Evolutionary conservation across 35 echinoderm and acorn worm species (phyloP).

Genomic region (Heliocidaris erythrogramma): DNA sequence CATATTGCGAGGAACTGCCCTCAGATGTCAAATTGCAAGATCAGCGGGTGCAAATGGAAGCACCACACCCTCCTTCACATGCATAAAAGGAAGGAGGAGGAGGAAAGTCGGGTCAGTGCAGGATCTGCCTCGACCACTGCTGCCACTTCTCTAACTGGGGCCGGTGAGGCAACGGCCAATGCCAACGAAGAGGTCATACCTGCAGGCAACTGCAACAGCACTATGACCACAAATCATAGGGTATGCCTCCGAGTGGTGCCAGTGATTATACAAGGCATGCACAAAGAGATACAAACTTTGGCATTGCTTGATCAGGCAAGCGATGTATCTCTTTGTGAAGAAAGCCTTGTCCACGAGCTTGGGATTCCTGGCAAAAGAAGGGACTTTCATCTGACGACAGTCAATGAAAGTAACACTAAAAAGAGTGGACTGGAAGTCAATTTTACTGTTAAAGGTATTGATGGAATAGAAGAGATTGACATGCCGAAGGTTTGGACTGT

Average conservation of each 20-base stretch:
- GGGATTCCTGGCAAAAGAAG: slow-evolving; percentile 34
- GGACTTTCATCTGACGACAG: slow-evolving; percentile 51
- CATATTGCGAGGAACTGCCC: slow-evolving; percentile 58
- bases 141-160: neutral
- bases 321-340: slow-evolving; percentile 57
- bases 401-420: slow-evolving; percentile 51
- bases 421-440: slow-evolving; percentile 33
- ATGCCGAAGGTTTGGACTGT: slow-evolving; percentile 56
- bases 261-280: slow-evolving; percentile 45
- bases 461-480: slow-evolving; percentile 32
- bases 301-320: slow-evolving; percentile 66
- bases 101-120: neutral
- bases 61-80: slow-evolving; percentile 54
- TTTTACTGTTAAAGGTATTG: slow-evolving; percentile 43
- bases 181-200: neutral
- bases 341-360: slow-evolving; percentile 39
- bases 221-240: neutral
- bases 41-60: slow-evolving; percentile 47
- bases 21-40: neutral
- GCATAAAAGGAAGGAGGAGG: neutral
- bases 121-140: neutral
- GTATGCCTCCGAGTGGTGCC: slow-evolving; percentile 54
- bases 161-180: neutral
- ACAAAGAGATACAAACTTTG: slow-evolving; percentile 44
- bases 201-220: slow-evolving; percentile 36